Base-by-base conservation (phyloP, 1,140 invertebrate species). In the Drosophila triauraria region DNA sequence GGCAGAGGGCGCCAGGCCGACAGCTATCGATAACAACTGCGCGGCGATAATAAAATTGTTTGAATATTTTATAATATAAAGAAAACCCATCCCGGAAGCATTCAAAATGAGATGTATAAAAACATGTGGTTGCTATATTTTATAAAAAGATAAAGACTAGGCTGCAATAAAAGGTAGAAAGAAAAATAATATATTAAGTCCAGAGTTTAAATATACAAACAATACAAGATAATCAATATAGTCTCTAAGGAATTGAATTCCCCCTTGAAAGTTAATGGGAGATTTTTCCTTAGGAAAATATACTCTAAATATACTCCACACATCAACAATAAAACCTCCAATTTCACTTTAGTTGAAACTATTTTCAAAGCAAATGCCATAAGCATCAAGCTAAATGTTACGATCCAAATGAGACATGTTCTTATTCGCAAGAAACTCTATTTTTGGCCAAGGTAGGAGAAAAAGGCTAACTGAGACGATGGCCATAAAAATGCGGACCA, bases 321-420 rank as follows among this genome's bases (percentile, higher is more conserved):
- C 38, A 51, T 42, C 9, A 32, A 27, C 43, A 17, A 69, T 58
- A 57, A 77, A 57, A 77, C 30, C 56, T 76, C 20, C 53, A 40
- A 75, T 76, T 76, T 64, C 51, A 75, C 74, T 32, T 72, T 13
- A 35, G 38, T 3, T n/a, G 20, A 51, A 71, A 35, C 38, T 32
- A 15, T 57, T 30, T 46, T 40, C 43, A 27, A 9, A 23, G 57
- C 47, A 43, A 54, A 56, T 51, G 27, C 40, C 67, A 79, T 82
- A 90, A 85, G 76, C 78, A 90, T 90, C 82, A 90, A 75, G 54
- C 68, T 71, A 80, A 87, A 76, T 85, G 81, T 90, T 85, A 90
- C 78, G 85, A 90, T 85, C 75, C 81, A 90, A 85, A 81, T 90
- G 85, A 90, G 85, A 87, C 84, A 57, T 43, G 48, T 54, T 64